Base-by-base conservation (phyloP, 2,888 invertebrate species). In the Melanophora roralis region DNA sequence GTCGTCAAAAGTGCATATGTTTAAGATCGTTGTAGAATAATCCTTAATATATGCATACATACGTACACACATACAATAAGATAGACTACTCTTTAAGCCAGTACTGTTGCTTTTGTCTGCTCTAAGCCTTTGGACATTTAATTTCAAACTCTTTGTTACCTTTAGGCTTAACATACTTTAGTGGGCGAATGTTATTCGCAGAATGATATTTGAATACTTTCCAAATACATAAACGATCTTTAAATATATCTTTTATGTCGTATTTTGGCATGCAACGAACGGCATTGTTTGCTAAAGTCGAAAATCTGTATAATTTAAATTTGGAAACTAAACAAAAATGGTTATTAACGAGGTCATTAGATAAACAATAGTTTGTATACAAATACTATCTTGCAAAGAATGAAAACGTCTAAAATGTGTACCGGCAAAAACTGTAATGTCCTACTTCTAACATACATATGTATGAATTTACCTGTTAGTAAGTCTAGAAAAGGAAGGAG, bases 91-190 rank as follows among this genome's bases (percentile, higher is more conserved):
- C 43, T 53, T 69, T 65, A 69, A 69, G 74, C 64, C 45, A 45
- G 65, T 36, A 71, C 59, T 57, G 19, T 67, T 49, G 2, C 16
- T 45, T 45, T 64, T 43, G 55, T 67, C 36, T 69, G 5, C 19
- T 19, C 36, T 68, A 67, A 78, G 60, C 55, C 68, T 49, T 40
- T 21, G 40, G 19, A 62, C 72, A 53, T 55, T 53, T 60, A 8
- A 19, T 67, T 71, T 36, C 2, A 45, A 14, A 51, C 27, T 40
- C 47, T 53, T 75, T 53, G 51, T 49, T n/a, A 1, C 53, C 21
- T 47, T 72, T 36, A 82, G 83, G 85, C 84, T 86, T 86, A 86
- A 85, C 84, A 84, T 87, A 84, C 84, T 85, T 87, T 86, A 84
- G 85, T 85, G 84, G 86, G 86, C 85, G 53, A 67, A 68, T 72